These are phyloP conservation scores for Platycnemis pennipes DNA, from an alignment of 2,888 invertebrate genomes.

Conservation along the genomic window DNA sequence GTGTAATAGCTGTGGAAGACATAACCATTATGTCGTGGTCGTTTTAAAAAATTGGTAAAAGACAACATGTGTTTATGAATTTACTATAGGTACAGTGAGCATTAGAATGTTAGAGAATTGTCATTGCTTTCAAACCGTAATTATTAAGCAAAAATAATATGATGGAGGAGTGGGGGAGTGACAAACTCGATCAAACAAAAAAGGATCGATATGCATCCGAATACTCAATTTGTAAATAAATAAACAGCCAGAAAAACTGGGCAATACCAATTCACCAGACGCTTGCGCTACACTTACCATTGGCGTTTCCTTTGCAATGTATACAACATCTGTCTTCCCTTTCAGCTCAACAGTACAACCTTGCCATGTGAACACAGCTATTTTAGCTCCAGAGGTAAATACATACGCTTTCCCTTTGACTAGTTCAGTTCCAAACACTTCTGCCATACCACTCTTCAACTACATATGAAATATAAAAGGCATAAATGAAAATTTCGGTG, in stretches of 20 bases:
- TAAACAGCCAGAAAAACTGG: not conserved
- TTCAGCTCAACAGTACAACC: conserved; percentile 92
- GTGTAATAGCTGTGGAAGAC: no score
- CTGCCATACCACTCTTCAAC: conserved; percentile 94
- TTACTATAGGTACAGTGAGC: no score
- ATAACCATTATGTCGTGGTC: no score
- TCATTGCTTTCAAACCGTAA: no score
- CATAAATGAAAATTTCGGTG: conserved; percentile 2
- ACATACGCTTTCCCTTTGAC: conserved; percentile 95
- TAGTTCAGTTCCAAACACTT: conserved; percentile 97
- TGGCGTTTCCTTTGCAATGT: conserved; percentile 97
- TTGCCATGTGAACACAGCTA: conserved; percentile 98
- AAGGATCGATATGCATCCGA: no score
- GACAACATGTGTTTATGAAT: no score
- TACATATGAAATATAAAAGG: conserved; percentile 79
- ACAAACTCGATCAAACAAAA: no score
- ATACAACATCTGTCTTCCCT: conserved; percentile 95
- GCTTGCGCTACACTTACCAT: conserved; percentile 83
- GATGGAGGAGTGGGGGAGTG: no score
- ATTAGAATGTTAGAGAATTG: no score
- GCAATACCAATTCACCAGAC: not conserved
- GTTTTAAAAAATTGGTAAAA: no score
- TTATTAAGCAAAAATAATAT: no score
- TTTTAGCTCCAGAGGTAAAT: conserved; percentile 94
- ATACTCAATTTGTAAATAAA: not conserved